Percentiles rank a stretch among this genome's conserved stretches.
These are phyloP conservation scores for Tokudaia muenninki DNA, from an alignment of 2,797 vertebrate species.

Conservation along the genomic window DNA sequence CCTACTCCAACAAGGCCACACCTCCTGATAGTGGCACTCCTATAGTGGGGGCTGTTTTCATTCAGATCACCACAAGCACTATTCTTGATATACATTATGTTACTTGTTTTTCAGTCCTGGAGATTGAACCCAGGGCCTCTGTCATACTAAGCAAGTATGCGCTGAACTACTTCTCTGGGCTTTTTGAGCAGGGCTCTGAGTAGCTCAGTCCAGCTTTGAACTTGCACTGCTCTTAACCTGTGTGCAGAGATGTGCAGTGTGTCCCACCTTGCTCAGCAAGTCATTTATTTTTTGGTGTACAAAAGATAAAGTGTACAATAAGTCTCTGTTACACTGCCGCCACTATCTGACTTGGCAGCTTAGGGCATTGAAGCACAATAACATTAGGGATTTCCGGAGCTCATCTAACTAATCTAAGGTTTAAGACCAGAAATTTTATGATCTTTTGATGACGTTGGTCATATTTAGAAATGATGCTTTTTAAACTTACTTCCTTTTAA, in stretches of 20 bases:
- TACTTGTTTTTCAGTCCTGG: not conserved
- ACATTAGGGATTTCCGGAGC: not conserved
- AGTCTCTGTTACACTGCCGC: not conserved
- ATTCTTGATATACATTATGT: not conserved
- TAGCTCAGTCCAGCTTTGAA: not conserved
- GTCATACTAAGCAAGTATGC: not conserved
- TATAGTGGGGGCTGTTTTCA: not conserved
- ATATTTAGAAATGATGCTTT: not conserved
- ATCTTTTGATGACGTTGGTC: not conserved
- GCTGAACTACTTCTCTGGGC: not conserved
- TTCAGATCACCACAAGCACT: not conserved
- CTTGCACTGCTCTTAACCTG: not conserved
- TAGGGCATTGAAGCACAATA: not conserved
- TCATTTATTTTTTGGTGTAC: not conserved
- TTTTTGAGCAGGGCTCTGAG: not conserved
- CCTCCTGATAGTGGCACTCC: not conserved
- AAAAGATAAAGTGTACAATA: too few species aligned
- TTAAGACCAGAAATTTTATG: not conserved
- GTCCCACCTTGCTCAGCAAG: not conserved
- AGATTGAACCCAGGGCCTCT: not conserved
- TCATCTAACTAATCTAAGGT: not conserved
- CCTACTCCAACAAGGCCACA: too few species aligned
- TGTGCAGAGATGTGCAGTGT: too few species aligned
- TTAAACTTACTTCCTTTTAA: not conserved
- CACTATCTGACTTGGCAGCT: not conserved